Evolutionary conservation across 2,797 vertebrate species (phyloP).

Genomic region (Molossus molossus): DNA sequence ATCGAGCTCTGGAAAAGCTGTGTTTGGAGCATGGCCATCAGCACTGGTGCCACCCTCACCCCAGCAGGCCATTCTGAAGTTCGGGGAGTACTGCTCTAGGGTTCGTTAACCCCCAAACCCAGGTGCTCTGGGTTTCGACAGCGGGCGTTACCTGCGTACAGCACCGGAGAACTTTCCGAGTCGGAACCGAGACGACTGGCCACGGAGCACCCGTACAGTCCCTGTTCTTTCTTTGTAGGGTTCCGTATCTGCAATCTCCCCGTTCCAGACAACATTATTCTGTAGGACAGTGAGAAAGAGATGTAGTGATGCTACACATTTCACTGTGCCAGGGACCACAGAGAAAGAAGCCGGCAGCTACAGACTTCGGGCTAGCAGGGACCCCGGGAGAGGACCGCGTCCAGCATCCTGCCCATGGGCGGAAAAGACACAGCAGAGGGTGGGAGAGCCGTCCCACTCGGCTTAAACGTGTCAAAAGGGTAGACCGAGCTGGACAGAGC

Average conservation of each 20-base stretch:
- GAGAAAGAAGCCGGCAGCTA: neutral
- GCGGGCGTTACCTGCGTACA: conserved; percentile 90
- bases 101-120: neutral
- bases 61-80: neutral
- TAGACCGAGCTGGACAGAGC: rapidly evolving
- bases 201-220: conserved; percentile 92
- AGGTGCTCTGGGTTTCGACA: neutral
- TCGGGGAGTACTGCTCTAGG: neutral
- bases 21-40: neutral
- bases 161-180: conserved; percentile 90
- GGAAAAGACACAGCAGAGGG: neutral
- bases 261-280: conserved; percentile 89
- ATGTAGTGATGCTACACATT: neutral
- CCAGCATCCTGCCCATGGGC: too few species aligned
- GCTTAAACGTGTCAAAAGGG: neutral
- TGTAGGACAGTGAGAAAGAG: conserved; percentile 78
- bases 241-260: conserved; percentile 91
- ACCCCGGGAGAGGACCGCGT: neutral
- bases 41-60: too few species aligned
- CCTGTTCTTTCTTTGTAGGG: conserved; percentile 91
- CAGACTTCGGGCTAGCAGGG: too few species aligned
- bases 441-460: neutral
- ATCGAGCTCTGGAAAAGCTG: neutral
- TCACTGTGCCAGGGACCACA: neutral
- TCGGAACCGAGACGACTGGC: conserved; percentile 91